Evolutionary conservation across 2,888 invertebrate species (phyloP).

Genomic region (Halocaridina rubra): DNA sequence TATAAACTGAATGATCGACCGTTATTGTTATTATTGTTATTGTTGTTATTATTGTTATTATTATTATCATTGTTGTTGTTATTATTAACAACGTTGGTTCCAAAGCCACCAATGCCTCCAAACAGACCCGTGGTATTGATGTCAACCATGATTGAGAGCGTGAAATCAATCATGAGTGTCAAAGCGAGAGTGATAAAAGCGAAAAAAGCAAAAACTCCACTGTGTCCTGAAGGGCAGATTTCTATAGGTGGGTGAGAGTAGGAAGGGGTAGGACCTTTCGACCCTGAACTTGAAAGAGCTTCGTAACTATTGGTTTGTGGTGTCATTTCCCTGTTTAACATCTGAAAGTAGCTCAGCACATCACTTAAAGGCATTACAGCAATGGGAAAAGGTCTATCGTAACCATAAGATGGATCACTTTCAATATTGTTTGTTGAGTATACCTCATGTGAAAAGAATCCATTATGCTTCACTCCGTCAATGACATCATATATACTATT

Average conservation of each 20-base stretch:
- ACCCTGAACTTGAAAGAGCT: neutral
- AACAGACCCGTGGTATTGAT: constrained; percentile 35
- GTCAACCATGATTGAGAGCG: constrained; percentile 36
- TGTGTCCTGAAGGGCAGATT: constrained; percentile 40
- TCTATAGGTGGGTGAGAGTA: constrained; percentile 16
- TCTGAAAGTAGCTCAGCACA: too few relatives aligned
- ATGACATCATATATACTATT: constrained; percentile 27
- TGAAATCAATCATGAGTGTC: constrained; percentile 54
- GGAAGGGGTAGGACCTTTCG: constrained; percentile 20
- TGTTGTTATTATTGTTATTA: neutral
- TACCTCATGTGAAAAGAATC: neutral
- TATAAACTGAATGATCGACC: constrained; percentile 5
- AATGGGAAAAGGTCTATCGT: too few relatives aligned
- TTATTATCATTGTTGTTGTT: neutral
- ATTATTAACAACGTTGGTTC: neutral
- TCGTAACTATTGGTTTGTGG: constrained; percentile 6
- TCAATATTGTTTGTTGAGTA: constrained; percentile 18
- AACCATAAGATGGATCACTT: neutral
- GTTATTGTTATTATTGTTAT: neutral
- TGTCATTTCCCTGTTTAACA: too few relatives aligned
- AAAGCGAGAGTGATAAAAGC: constrained; percentile 52
- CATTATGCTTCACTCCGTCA: neutral
- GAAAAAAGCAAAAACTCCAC: constrained; percentile 51
- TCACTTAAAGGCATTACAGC: too few relatives aligned
- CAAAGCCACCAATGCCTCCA: neutral